phyloP scores from a whole-genome alignment of 2,888 invertebrate genomes.

The Clunio marinus region DNA sequence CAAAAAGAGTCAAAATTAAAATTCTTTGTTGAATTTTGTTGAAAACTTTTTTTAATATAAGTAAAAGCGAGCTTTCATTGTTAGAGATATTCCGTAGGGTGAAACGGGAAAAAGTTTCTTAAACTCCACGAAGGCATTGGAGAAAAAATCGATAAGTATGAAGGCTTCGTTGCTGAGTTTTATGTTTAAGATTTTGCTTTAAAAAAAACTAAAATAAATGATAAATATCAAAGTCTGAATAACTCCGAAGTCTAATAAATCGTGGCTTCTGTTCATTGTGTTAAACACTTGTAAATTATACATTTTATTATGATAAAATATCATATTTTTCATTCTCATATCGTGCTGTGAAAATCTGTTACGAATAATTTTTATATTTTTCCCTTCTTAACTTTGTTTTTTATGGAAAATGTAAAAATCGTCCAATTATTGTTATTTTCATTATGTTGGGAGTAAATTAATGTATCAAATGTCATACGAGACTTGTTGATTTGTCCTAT shows the following conservation, averaged over 20 bases:
- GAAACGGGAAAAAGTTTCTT: too few relatives aligned
- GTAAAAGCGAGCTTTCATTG: neutral
- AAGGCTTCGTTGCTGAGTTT: too few relatives aligned
- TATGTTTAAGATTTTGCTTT: too few relatives aligned
- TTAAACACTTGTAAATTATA: neutral
- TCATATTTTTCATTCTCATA: neutral
- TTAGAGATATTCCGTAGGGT: too few relatives aligned
- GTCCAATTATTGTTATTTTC: neutral
- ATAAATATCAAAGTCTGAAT: neutral
- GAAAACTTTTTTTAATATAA: neutral
- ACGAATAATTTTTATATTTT: neutral
- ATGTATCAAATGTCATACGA: neutral
- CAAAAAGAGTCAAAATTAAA: too few relatives aligned
- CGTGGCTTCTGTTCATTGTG: neutral
- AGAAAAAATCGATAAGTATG: too few relatives aligned
- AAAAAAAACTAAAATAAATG: constrained; percentile 7
- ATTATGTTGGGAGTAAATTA: neutral
- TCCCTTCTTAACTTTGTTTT: neutral
- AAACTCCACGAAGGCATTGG: too few relatives aligned
- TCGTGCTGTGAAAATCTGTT: neutral
- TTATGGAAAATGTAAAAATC: neutral
- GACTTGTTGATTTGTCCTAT: neutral
- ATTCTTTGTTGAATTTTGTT: too few relatives aligned
- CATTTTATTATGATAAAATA: neutral
- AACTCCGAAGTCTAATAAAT: neutral